Evolutionary conservation across 2,888 invertebrate species (phyloP).

Genomic region (Blastobasis lacticolella): DNA sequence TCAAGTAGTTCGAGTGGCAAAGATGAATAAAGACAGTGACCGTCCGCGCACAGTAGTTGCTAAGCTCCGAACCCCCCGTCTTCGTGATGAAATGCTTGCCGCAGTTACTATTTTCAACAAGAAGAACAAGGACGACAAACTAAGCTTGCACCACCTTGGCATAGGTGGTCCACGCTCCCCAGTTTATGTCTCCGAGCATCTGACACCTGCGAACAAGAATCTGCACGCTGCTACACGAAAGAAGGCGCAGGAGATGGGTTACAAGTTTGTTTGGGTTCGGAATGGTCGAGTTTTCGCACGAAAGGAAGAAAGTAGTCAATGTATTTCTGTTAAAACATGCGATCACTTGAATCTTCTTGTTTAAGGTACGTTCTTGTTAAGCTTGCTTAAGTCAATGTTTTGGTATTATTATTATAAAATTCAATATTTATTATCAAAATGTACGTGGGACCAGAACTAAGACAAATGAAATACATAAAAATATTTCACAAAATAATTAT

Average conservation of each 20-base stretch:
- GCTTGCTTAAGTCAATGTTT: too few species aligned
- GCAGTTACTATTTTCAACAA: constrained; percentile 14
- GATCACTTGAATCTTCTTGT: background rate
- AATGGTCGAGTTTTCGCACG: constrained; percentile 16
- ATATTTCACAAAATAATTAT: too few species aligned
- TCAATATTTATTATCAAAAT: too few species aligned
- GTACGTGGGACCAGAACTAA: too few species aligned
- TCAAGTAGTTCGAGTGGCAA: constrained; percentile 13
- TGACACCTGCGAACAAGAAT: constrained; percentile 13
- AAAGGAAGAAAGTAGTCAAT: constrained; percentile 19
- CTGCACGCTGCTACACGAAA: constrained; percentile 15
- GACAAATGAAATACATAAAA: too few species aligned
- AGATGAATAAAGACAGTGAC: constrained; percentile 7
- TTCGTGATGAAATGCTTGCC: constrained; percentile 12
- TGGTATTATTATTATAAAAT: too few species aligned
- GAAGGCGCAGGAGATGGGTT: background rate
- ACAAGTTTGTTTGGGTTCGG: constrained; percentile 15
- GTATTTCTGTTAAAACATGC: constrained; percentile 9
- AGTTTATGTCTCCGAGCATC: constrained; percentile 17
- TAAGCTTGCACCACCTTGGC: constrained; percentile 13
- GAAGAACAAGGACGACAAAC: constrained; percentile 9
- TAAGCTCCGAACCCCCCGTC: constrained; percentile 10
- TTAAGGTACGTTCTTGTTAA: too few species aligned
- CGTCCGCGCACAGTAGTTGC: constrained; percentile 13
- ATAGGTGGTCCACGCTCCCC: constrained; percentile 8